phyloP scores from a whole-genome alignment of 2,113 vertebrate species.

The Labeo catla region DNA sequence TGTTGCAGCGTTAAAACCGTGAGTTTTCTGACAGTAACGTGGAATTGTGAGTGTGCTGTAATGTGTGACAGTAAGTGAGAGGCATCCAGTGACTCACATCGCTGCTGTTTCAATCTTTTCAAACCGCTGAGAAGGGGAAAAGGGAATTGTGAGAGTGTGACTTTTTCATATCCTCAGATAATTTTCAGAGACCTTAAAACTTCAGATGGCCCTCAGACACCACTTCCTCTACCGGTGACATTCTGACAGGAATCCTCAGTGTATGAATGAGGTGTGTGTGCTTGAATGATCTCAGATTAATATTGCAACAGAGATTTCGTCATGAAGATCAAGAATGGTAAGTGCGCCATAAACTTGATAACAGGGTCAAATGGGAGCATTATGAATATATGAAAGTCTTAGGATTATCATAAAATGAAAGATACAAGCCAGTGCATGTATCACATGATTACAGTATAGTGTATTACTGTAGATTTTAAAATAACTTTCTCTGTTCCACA shows the following conservation, averaged over 20 bases:
- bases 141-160: conserved; percentile 29
- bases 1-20: neutral
- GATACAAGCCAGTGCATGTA: neutral
- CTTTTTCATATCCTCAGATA: conserved; percentile 33
- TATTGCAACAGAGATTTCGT: conserved; percentile 19
- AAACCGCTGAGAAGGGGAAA: conserved; percentile 30
- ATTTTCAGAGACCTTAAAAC: neutral
- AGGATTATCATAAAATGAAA: neutral
- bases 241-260: conserved; percentile 36
- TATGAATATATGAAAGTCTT: neutral
- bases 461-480: neutral
- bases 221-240: conserved; percentile 33
- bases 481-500: neutral
- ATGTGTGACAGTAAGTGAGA: conserved; percentile 46
- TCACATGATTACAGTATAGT: neutral
- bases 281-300: conserved; percentile 50
- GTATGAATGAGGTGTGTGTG: conserved; percentile 58
- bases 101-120: conserved; percentile 38
- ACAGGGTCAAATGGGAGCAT: neutral
- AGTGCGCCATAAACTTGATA: conserved; percentile 59
- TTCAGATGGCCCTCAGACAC: neutral
- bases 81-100: conserved; percentile 47
- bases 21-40: conserved; percentile 39
- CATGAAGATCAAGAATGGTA: conserved; percentile 71
- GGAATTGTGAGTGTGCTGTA: conserved; percentile 32